Evolutionary conservation across 2,113 vertebrate species (phyloP).

Genomic region (Bolborhynchus lineola): DNA sequence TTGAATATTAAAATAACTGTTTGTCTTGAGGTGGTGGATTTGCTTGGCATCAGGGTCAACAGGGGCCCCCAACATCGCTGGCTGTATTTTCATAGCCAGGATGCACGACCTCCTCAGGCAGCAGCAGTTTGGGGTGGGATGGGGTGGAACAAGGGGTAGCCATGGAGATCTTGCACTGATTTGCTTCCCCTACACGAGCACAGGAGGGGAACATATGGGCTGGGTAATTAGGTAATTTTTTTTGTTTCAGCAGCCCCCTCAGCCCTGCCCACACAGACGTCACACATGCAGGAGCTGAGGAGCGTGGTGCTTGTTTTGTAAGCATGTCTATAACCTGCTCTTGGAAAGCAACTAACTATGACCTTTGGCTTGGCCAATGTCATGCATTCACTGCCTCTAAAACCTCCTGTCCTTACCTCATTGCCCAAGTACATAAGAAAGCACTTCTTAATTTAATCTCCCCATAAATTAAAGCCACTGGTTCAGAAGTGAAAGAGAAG

Average conservation of each 20-base stretch:
- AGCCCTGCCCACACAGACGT: not conserved
- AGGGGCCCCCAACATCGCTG: accelerated
- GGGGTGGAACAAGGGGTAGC: not conserved
- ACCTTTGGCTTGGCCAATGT: not conserved
- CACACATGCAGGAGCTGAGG: not conserved
- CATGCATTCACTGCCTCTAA: not conserved
- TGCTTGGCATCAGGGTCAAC: not conserved
- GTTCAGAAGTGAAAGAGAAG: constrained; percentile 35
- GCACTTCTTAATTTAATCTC: not conserved
- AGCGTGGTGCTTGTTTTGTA: not conserved
- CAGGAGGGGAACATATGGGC: constrained; percentile 49
- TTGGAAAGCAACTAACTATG: not conserved
- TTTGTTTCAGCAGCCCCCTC: constrained; percentile 44
- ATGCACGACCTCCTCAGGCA: not conserved
- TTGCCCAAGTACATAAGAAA: not conserved
- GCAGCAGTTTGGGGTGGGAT: not conserved
- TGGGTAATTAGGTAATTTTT: constrained; percentile 5
- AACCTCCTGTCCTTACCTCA: not conserved
- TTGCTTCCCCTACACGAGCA: not conserved
- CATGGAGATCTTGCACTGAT: not conserved
- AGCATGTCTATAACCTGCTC: not conserved
- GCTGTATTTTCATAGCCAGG: not conserved
- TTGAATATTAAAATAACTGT: not conserved
- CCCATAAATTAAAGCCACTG: not conserved
- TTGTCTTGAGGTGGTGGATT: not conserved